A percentile compares a stretch with the other conserved stretches of the same genome.
Conservation (phyloP, 2,797 vertebrate species). For the Furcifer pardalis region DNA sequence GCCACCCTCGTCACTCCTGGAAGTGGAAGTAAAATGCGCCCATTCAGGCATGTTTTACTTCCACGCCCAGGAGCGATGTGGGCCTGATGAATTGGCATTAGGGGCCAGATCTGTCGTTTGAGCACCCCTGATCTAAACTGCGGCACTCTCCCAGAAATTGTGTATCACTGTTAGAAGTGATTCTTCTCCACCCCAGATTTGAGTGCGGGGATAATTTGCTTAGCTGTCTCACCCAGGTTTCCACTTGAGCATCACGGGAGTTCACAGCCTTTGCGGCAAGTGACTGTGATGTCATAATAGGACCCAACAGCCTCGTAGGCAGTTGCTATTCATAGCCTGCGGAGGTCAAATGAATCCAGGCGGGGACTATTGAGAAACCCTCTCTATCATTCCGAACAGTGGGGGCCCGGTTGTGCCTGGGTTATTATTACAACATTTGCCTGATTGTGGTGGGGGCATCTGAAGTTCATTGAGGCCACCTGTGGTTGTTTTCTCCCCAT, state of each 20-base stretch:
- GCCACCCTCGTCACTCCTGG: no score
- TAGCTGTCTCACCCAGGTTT: neutral
- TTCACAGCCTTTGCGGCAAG: neutral
- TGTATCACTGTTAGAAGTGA: no score
- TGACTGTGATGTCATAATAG: neutral
- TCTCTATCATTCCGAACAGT: slow-evolving; percentile 58
- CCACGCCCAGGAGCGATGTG: no score
- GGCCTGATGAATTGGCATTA: no score
- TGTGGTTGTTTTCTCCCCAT: slow-evolving; percentile 44
- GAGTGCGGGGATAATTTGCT: no score
- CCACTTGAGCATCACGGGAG: rapidly evolving
- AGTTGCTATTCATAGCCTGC: slow-evolving; percentile 55
- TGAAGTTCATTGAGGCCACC: slow-evolving; percentile 64
- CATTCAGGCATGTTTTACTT: no score
- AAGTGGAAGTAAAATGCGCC: no score
- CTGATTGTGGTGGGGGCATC: slow-evolving; percentile 24
- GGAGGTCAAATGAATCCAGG: slow-evolving; percentile 40
- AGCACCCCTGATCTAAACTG: no score
- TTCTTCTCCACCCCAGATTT: no score
- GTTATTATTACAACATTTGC: slow-evolving; percentile 70
- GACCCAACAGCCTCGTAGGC: neutral
- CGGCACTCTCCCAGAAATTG: no score
- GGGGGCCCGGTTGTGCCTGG: slow-evolving; percentile 55
- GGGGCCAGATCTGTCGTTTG: no score
- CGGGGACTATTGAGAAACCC: slow-evolving; percentile 34